Evolutionary conservation across 1,140 invertebrate genomes (phyloP).

Genomic region (Trinorchestia longiramus): DNA sequence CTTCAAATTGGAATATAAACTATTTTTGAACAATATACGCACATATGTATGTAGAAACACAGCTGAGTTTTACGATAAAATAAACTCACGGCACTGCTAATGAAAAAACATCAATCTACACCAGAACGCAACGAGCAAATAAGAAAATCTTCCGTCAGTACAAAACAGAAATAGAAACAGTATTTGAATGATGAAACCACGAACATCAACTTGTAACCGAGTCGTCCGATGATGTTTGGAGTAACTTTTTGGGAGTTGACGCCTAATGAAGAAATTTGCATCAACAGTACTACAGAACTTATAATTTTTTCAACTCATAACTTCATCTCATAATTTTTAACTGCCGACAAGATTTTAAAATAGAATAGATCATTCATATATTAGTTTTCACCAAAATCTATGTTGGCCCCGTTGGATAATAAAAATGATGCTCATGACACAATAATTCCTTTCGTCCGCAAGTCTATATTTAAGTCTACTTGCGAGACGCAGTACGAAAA

Average conservation of each 20-base stretch:
- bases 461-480: neutral
- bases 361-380: neutral
- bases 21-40: neutral
- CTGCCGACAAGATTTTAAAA: neutral
- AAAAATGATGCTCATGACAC: neutral
- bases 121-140: no score
- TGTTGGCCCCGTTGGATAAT: neutral
- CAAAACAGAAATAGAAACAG: neutral
- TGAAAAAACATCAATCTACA: no score
- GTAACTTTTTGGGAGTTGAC: no score
- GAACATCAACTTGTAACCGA: no score
- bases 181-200: neutral
- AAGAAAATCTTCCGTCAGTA: no score
- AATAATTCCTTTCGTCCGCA: neutral
- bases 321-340: neutral
- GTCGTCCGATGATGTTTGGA: no score
- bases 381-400: neutral
- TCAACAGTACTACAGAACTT: no score
- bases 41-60: neutral
- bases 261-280: no score
- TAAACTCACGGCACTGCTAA: no score
- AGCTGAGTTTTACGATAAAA: neutral
- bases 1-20: neutral
- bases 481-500: neutral
- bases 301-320: no score